phyloP scores from a whole-genome alignment of 1,140 invertebrate species.

The Drosophila serrata region DNA sequence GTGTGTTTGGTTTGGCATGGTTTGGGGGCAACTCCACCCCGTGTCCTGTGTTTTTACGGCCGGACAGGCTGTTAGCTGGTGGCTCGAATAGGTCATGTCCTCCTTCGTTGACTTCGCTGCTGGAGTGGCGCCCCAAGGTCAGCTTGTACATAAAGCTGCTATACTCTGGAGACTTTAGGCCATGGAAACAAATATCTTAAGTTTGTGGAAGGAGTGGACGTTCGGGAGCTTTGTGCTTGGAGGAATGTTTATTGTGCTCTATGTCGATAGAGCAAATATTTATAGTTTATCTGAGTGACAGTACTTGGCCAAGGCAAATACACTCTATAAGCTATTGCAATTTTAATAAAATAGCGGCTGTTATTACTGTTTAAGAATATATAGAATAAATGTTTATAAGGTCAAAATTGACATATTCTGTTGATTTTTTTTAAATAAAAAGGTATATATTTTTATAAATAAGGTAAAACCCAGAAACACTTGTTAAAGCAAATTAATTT shows the following conservation, averaged over 20 bases:
- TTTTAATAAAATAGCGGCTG: too few species aligned
- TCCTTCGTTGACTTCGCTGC: slow-evolving; percentile 16
- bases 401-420: too few species aligned
- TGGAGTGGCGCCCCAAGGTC: slow-evolving; percentile 59
- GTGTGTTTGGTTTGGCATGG: neutral
- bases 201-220: slow-evolving; percentile 10
- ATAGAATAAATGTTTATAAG: too few species aligned
- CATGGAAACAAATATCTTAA: slow-evolving; percentile 57
- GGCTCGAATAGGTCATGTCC: slow-evolving; percentile 44
- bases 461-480: too few species aligned
- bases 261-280: slow-evolving; percentile 10
- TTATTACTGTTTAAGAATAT: too few species aligned
- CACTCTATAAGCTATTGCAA: too few species aligned
- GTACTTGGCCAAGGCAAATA: neutral
- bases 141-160: slow-evolving; percentile 56
- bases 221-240: slow-evolving; percentile 6
- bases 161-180: slow-evolving; percentile 34
- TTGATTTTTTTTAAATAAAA: too few species aligned
- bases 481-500: too few species aligned
- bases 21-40: neutral
- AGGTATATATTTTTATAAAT: too few species aligned
- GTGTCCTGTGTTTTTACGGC: slow-evolving; percentile 34
- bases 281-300: neutral
- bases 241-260: slow-evolving; percentile 12
- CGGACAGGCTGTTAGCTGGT: slow-evolving; percentile 18